Conservation (phyloP, 1,140 invertebrate species). For the Temnothorax longispinosus region DNA sequence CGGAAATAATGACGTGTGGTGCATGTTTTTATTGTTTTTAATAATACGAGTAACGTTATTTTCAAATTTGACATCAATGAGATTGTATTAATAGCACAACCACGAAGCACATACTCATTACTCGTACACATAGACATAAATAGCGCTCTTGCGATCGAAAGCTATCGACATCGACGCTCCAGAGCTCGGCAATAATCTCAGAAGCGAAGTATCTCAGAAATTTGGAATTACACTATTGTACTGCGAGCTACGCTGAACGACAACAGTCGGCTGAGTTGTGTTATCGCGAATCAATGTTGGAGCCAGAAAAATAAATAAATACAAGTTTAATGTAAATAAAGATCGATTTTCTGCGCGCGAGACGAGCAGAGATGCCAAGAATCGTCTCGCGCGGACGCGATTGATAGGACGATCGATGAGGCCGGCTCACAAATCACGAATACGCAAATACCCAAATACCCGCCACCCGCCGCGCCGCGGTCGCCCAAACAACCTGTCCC, state of each 20-base stretch:
- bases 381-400: neutral
- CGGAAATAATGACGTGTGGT: neutral
- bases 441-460: neutral
- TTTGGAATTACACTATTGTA: neutral
- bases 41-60: neutral
- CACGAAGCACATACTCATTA: neutral
- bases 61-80: neutral
- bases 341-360: no score
- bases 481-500: conserved; percentile 61
- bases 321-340: neutral
- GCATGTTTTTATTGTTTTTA: neutral
- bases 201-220: neutral
- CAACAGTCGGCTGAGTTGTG: no score
- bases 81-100: neutral
- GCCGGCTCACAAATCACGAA: conserved; percentile 64
- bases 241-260: neutral
- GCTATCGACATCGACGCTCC: neutral
- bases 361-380: neutral
- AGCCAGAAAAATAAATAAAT: neutral
- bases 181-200: neutral
- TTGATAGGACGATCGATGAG: conserved; percentile 64
- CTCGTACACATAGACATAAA: neutral
- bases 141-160: neutral
- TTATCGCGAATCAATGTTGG: neutral
- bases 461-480: neutral